phyloP scores from a whole-genome alignment of 2,113 vertebrate genomes.

The Camelus dromedarius region DNA sequence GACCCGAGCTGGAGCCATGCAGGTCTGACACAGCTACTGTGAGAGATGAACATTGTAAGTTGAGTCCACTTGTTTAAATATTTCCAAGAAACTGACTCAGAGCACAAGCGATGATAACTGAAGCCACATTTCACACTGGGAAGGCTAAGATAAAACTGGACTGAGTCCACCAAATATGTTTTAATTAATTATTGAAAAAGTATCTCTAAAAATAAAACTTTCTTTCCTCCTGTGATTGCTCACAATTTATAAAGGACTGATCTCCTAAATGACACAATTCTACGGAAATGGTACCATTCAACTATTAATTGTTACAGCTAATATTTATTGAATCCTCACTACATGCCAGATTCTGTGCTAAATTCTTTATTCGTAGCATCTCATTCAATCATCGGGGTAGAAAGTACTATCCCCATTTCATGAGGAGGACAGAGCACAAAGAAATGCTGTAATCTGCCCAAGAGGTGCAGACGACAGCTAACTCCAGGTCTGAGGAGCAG shows the following conservation, averaged over 20 bases:
- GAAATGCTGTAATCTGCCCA: not conserved
- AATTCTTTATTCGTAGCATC: not conserved
- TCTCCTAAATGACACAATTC: not conserved
- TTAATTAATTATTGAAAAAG: not conserved
- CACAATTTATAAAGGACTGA: not conserved
- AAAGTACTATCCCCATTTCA: not conserved
- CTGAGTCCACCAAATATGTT: not conserved
- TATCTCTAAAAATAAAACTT: constrained; percentile 2
- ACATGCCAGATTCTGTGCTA: not conserved
- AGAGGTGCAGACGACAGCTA: not conserved
- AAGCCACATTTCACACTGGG: not conserved
- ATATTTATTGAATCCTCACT: not conserved
- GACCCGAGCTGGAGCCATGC: not conserved
- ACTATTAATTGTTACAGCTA: not conserved
- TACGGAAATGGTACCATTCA: not conserved
- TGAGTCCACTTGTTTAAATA: not conserved
- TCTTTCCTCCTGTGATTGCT: not conserved
- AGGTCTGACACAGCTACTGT: too few relatives aligned
- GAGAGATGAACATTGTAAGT: not conserved
- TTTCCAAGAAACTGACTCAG: not conserved
- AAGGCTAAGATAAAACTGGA: not conserved
- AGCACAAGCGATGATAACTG: not conserved
- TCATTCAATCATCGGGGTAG: not conserved
- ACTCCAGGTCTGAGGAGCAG: not conserved
- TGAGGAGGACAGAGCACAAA: not conserved